phyloP scores from a whole-genome alignment of 2,888 invertebrate genomes.

The Apamea epomidion region DNA sequence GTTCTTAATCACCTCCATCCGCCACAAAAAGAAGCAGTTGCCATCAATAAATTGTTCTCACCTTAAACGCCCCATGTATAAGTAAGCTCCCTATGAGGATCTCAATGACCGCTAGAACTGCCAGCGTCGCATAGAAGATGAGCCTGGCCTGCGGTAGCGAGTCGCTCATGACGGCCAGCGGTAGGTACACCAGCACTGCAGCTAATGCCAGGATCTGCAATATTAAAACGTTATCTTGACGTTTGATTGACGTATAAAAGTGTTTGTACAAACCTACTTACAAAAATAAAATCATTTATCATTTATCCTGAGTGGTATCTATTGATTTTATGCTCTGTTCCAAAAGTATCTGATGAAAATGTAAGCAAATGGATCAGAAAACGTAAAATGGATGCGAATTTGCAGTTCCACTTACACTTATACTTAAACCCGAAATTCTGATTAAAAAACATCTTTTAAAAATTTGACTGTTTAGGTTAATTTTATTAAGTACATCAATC shows the following conservation, averaged over 20 bases:
- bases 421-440: background rate
- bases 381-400: background rate
- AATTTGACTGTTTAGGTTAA: background rate
- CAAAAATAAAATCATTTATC: too few species aligned
- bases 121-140: conserved; percentile 74
- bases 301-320: conserved; percentile 8
- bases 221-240: background rate
- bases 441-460: background rate
- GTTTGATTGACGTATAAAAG: too few species aligned
- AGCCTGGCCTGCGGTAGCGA: conserved; percentile 68
- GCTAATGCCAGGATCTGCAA: conserved; percentile 74
- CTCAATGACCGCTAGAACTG: conserved; percentile 70
- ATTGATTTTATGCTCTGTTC: background rate
- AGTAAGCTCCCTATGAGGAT: conserved; percentile 75
- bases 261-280: too few species aligned
- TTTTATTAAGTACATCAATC: background rate
- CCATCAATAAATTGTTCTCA: conserved; percentile 52
- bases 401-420: background rate
- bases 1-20: background rate
- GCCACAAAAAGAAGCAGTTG: background rate
- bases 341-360: background rate
- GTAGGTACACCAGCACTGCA: conserved; percentile 73
- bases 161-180: conserved; percentile 70
- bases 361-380: background rate
- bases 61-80: conserved; percentile 78